Percentiles rank a stretch among this genome's conserved stretches.
Evolutionary conservation across 2,113 vertebrate species (phyloP).

Genomic region (Neogobius melanostomus): DNA sequence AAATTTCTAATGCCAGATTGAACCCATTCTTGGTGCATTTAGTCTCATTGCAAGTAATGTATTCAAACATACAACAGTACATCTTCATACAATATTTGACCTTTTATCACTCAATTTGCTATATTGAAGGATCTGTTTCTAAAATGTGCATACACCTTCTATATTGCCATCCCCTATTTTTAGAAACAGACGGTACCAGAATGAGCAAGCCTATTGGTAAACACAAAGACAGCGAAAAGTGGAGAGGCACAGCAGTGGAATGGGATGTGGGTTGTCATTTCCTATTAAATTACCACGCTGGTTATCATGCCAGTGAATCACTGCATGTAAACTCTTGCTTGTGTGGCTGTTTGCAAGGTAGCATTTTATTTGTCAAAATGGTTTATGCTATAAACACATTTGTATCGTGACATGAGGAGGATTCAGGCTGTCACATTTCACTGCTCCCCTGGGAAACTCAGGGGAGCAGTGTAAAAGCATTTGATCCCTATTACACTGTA

Average conservation of each 20-base stretch:
- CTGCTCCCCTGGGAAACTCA: constrained; percentile 6
- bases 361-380: constrained; percentile 19
- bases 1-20: no score
- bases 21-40: no score
- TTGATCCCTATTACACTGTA: constrained; percentile 1
- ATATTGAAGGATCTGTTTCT: no score
- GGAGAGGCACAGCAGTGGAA: constrained; percentile 37
- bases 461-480: neutral
- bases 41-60: no score
- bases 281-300: constrained; percentile 50
- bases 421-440: constrained; percentile 18
- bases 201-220: neutral
- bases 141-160: no score
- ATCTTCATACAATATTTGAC: no score
- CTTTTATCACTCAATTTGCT: no score
- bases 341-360: constrained; percentile 19
- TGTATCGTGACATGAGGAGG: neutral
- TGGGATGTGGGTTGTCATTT: constrained; percentile 48
- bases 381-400: constrained; percentile 8
- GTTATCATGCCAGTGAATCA: constrained; percentile 61
- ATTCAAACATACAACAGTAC: no score
- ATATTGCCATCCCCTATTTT: no score
- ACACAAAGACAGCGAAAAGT: constrained; percentile 22
- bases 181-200: neutral
- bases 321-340: constrained; percentile 14